Evolutionary conservation across 2,888 invertebrate genomes (phyloP), one percentile per base, ranked within the genome.

Genomic region (Gryllus longicercus): DNA sequence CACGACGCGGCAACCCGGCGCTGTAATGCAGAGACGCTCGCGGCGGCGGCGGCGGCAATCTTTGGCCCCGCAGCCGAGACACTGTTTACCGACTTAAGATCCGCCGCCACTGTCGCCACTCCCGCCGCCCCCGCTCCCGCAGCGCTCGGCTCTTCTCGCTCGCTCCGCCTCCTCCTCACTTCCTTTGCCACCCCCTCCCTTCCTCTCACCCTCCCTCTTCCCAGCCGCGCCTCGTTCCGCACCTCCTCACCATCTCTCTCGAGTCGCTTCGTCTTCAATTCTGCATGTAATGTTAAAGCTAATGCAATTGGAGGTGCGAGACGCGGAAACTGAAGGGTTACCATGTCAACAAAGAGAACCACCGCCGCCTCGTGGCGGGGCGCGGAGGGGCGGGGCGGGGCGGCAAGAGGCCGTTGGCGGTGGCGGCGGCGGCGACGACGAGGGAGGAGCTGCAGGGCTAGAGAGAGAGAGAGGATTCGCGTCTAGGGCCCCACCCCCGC

Each of bases 251-350:
- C 87, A 88, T 38, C 38, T 5, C 63, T 11, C 63, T 63, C 88
- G 88, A 87, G 86, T 88, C 86, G 87, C 87, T 88, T 87, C 87
- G 85, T 87, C 87, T 86, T 87, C 88, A 88, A 88, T 88, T 87
- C 88, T 86, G 87, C 88, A 88, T 88, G 88, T 88, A 88, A 88
- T 88, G 88, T 87, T 87, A 87, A 88, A 87, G 88, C 88, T 88
- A 88, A 88, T 88, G 88, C 87, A 88, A 88, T 88, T 88, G 88
- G 87, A 86, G 81, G 86, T 78, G 83, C 82, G 81, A 81, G 81
- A 49, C 77, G 50, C 80, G 82, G 81, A 82, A 82, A 79, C 80
- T 79, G 78, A 81, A 81, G 81, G 81, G 81, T 81, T 81, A 81
- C 80, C 81, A 80, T 82, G 82, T 82, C 82, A 82, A 82, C 82